These are phyloP conservation scores for Cebus imitator DNA, from an alignment of 2,113 vertebrate genomes.

Conservation along the genomic window DNA sequence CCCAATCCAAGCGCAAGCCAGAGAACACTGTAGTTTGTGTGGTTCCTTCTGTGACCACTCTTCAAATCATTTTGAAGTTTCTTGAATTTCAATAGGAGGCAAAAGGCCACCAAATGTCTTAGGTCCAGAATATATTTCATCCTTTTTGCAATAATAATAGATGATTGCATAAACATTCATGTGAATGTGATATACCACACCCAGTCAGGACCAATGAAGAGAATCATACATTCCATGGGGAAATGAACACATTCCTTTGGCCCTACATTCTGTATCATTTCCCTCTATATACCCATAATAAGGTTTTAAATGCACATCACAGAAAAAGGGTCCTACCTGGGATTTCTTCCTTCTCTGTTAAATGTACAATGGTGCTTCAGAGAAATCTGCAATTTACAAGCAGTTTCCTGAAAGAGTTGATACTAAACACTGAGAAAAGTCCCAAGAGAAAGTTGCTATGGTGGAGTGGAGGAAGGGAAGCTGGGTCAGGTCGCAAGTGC, in stretches of 20 bases:
- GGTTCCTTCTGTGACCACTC: background rate
- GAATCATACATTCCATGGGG: background rate
- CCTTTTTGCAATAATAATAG: background rate
- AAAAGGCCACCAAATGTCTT: background rate
- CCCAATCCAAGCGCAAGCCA: accelerated
- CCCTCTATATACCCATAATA: no score
- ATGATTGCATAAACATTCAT: background rate
- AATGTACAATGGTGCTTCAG: background rate
- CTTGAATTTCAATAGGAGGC: no score
- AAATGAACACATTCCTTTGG: background rate
- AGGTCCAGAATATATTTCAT: background rate
- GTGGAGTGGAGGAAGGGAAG: background rate
- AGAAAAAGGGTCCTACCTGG: background rate
- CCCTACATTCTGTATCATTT: no score
- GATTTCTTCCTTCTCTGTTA: background rate
- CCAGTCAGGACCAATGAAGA: background rate
- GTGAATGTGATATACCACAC: accelerated
- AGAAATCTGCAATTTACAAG: background rate
- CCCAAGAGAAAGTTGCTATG: background rate
- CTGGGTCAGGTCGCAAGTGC: background rate
- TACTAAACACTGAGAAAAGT: background rate
- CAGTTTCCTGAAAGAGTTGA: background rate
- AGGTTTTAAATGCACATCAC: background rate
- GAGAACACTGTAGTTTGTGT: background rate
- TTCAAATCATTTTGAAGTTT: background rate